phyloP scores from a whole-genome alignment of 1,140 invertebrate genomes.

The Lucilia sericata region DNA sequence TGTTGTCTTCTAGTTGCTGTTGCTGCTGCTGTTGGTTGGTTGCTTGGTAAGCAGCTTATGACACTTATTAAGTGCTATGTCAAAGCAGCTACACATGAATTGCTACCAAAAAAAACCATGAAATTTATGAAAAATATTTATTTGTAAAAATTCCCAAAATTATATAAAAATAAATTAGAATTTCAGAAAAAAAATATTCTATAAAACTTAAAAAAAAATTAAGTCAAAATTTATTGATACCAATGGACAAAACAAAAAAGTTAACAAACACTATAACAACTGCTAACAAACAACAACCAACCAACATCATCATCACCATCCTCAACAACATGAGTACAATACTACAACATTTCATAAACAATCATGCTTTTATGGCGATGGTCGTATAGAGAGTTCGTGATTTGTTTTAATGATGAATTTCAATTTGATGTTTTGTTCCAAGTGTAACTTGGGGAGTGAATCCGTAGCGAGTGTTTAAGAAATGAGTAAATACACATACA shows the following conservation, averaged over 20 bases:
- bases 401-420: constrained; percentile 3
- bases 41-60: neutral
- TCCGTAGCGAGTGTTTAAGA: neutral
- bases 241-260: neutral
- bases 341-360: neutral
- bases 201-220: neutral
- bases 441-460: neutral
- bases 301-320: neutral
- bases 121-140: constrained; percentile 6
- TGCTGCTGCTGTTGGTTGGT: too few species aligned
- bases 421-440: neutral
- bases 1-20: neutral
- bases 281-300: neutral
- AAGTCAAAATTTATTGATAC: constrained; percentile 10
- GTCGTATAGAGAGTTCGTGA: neutral
- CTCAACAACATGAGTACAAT: neutral
- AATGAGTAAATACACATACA: neutral
- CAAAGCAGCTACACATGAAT: neutral
- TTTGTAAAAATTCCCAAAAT: neutral
- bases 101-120: neutral
- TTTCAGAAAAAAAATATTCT: neutral
- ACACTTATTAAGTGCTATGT: constrained; percentile 2
- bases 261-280: neutral
- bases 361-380: constrained; percentile 13
- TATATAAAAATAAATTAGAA: neutral